Conservation (phyloP, 2,113 vertebrate genomes). For the Phrynosoma blainvillii region DNA sequence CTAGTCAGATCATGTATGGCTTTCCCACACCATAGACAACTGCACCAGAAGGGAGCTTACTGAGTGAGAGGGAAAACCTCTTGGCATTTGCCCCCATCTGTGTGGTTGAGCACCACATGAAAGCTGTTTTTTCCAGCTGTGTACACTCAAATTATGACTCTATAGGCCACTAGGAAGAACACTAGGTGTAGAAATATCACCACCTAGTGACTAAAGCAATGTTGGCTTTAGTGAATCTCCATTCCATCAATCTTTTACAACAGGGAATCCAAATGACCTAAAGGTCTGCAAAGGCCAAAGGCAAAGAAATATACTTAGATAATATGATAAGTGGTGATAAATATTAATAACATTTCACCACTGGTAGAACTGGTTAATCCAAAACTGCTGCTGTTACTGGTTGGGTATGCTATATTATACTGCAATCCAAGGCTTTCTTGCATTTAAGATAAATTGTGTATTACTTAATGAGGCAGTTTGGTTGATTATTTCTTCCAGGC, state of each 20-base stretch:
- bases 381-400: background rate
- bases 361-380: background rate
- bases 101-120: background rate
- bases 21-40: too few relatives aligned
- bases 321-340: background rate
- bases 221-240: background rate
- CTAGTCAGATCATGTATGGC: too few relatives aligned
- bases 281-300: background rate
- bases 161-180: background rate
- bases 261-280: background rate
- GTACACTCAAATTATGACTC: background rate
- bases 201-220: background rate
- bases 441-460: conserved; percentile 31
- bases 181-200: background rate
- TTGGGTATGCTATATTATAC: background rate
- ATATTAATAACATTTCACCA: background rate
- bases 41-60: background rate
- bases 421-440: background rate
- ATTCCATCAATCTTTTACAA: background rate
- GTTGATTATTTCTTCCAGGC: conserved; percentile 56
- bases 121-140: background rate
- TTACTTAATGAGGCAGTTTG: conserved; percentile 60
- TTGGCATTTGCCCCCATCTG: background rate
- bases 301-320: conserved; percentile 31
- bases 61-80: background rate